phyloP scores from a whole-genome alignment of 2,113 vertebrate genomes.

The Oreochromis tanganicae region DNA sequence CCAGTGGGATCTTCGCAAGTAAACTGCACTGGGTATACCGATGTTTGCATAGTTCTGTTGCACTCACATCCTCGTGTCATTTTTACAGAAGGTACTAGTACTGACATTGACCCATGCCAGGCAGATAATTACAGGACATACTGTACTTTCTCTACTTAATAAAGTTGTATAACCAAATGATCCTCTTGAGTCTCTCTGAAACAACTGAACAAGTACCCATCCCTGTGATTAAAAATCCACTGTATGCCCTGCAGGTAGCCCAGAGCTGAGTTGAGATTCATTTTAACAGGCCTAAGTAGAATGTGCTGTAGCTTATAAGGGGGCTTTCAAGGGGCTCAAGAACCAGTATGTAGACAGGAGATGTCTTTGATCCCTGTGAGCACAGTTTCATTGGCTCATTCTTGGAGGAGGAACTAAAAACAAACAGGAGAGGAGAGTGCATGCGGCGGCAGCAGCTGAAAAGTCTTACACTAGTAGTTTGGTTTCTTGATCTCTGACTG shows the following conservation, averaged over 20 bases:
- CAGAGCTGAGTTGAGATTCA: constrained; percentile 33
- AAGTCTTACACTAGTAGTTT: not conserved
- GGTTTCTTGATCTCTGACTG: constrained; percentile 6
- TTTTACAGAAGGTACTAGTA: not conserved
- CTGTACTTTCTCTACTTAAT: not conserved
- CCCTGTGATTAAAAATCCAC: constrained; percentile 35
- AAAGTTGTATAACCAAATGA: not conserved
- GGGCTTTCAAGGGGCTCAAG: constrained; percentile 56
- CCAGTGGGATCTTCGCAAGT: not conserved
- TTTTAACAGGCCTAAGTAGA: constrained; percentile 57
- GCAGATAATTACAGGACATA: not conserved
- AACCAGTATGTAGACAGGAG: constrained; percentile 36
- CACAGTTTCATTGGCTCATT: constrained; percentile 16
- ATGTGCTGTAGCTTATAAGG: constrained; percentile 59
- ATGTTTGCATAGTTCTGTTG: not conserved
- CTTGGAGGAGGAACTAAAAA: constrained; percentile 47
- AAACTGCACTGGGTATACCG: too few relatives aligned
- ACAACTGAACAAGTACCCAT: not conserved
- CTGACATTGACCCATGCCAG: not conserved
- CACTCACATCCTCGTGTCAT: not conserved
- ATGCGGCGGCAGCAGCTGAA: constrained; percentile 11
- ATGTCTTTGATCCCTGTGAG: constrained; percentile 48
- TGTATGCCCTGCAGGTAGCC: constrained; percentile 17
- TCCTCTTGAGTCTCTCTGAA: not conserved
- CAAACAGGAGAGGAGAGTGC: constrained; percentile 43